Conservation (phyloP, 2,797 vertebrate genomes). For the Pantherophis alleghaniensis region DNA sequence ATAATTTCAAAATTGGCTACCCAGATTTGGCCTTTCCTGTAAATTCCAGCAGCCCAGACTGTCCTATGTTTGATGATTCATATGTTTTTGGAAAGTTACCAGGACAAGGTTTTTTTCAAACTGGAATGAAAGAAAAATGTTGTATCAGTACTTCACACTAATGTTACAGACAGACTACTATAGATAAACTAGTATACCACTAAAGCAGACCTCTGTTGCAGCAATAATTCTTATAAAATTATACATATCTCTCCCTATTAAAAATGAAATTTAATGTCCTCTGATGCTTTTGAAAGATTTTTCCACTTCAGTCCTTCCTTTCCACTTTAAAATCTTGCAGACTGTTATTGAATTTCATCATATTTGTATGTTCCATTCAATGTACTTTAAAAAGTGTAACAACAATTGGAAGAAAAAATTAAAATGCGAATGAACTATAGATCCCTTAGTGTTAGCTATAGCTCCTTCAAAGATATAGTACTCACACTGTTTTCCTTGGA, state of each 20-base stretch:
- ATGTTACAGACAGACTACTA: not conserved
- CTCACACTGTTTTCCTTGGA: not conserved
- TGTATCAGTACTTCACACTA: not conserved
- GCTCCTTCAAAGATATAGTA: not conserved
- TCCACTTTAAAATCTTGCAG: not conserved
- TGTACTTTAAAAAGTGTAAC: not conserved
- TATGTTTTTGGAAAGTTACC: not conserved
- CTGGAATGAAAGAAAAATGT: not conserved
- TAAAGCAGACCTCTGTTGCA: not conserved
- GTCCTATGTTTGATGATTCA: not conserved
- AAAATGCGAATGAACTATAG: not conserved
- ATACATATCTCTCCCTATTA: not conserved
- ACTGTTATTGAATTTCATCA: not conserved
- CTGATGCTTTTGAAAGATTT: not conserved
- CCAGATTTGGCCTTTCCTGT: not conserved
- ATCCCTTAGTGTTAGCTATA: not conserved
- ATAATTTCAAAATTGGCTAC: not conserved
- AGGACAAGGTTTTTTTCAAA: not conserved
- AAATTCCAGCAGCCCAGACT: not conserved
- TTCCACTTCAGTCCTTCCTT: not conserved
- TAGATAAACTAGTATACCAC: not conserved
- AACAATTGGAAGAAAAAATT: not conserved
- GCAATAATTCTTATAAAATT: not conserved
- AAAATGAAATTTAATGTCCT: not conserved
- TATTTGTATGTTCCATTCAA: not conserved